phyloP scores from a whole-genome alignment of 2,113 vertebrate genomes.

The Bothrops jararaca region DNA sequence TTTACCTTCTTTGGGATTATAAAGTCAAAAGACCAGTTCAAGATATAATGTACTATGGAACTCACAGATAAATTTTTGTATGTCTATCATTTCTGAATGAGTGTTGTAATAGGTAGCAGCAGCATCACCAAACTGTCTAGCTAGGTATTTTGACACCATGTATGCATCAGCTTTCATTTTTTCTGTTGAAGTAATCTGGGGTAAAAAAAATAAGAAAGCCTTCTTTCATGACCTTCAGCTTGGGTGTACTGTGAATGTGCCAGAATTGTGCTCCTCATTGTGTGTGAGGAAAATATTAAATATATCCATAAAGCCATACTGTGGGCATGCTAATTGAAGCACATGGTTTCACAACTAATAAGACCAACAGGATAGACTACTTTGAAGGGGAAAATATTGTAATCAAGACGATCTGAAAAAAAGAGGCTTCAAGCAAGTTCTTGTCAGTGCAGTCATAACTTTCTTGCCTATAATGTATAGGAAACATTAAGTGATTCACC shows the following conservation, averaged over 20 bases:
- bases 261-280: neutral
- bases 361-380: neutral
- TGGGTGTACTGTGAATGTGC: neutral
- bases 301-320: neutral
- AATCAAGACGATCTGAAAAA: neutral
- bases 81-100: slow-evolving; percentile 21
- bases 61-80: neutral
- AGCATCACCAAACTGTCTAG: neutral
- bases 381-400: neutral
- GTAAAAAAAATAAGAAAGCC: neutral
- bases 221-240: neutral
- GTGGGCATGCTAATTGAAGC: neutral
- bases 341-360: neutral
- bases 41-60: slow-evolving; percentile 5
- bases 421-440: neutral
- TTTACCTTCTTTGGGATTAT: neutral
- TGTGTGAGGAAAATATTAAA: neutral
- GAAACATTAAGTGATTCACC: neutral
- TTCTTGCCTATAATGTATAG: neutral
- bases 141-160: neutral
- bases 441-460: neutral
- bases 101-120: neutral
- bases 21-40: slow-evolving; percentile 23
- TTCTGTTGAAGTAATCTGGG: neutral
- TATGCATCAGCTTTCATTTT: neutral